Evolutionary conservation across 2,888 invertebrate genomes (phyloP).

Genomic region (Sminthurinus aureus): DNA sequence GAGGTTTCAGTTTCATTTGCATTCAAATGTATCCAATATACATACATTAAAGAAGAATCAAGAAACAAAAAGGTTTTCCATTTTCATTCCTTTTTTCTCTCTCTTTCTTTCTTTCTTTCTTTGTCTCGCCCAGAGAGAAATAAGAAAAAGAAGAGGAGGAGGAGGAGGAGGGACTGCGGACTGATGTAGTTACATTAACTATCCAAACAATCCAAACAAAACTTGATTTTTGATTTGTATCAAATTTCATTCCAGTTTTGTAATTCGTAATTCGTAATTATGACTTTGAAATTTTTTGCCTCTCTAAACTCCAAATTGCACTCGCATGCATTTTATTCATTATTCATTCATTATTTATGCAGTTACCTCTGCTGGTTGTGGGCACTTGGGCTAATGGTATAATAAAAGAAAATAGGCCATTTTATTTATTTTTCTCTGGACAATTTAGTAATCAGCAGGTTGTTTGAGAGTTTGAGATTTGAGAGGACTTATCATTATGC

Average conservation of each 20-base stretch:
- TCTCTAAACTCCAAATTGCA: too few relatives aligned
- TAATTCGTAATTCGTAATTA: too few relatives aligned
- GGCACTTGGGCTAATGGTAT: not conserved
- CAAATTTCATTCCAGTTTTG: not conserved
- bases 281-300: too few relatives aligned
- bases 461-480: too few relatives aligned
- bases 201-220: not conserved
- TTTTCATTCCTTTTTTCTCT: too few relatives aligned
- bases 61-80: too few relatives aligned
- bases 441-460: not conserved
- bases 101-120: not conserved
- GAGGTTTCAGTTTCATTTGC: too few relatives aligned
- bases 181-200: not conserved
- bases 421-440: not conserved
- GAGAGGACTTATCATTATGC: not conserved
- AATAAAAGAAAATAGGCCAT: not conserved
- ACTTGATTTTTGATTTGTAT: constrained; percentile 1
- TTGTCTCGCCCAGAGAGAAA: not conserved
- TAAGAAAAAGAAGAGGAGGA: not conserved
- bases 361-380: too few relatives aligned
- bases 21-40: too few relatives aligned
- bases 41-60: too few relatives aligned
- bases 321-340: too few relatives aligned
- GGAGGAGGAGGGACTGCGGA: not conserved
- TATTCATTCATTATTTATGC: too few relatives aligned